phyloP scores from a whole-genome alignment of 2,888 invertebrate species.

The Eudemis profundana region DNA sequence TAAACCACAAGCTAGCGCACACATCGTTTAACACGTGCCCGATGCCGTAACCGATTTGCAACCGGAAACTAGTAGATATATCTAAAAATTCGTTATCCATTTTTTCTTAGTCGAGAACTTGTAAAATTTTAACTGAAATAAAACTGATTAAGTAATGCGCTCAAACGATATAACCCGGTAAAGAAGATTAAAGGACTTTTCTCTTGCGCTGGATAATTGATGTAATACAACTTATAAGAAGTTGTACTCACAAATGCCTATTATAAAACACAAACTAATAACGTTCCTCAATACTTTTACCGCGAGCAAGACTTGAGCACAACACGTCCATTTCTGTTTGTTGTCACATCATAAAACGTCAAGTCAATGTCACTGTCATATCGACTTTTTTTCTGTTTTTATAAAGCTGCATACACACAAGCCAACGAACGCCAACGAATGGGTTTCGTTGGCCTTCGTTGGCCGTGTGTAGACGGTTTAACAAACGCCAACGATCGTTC shows the following conservation, averaged over 20 bases:
- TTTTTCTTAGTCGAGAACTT: constrained; percentile 21
- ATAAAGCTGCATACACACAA: neutral
- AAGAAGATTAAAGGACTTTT: neutral
- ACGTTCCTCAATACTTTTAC: neutral
- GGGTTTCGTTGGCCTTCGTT: no score
- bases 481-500: no score
- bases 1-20: constrained; percentile 97
- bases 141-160: neutral
- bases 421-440: no score
- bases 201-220: neutral
- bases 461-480: no score
- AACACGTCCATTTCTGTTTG: neutral
- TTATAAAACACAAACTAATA: neutral
- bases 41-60: constrained; percentile 88
- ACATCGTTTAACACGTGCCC: constrained; percentile 97
- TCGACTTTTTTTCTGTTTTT: neutral
- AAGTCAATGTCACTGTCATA: neutral
- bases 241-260: no score
- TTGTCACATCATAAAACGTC: neutral
- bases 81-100: constrained; percentile 81
- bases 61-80: constrained; percentile 72
- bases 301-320: neutral
- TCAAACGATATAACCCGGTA: neutral
- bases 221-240: no score
- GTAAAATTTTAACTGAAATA: neutral